Conservation (phyloP, 2,113 vertebrate species). For the Nesoenas mayeri region DNA sequence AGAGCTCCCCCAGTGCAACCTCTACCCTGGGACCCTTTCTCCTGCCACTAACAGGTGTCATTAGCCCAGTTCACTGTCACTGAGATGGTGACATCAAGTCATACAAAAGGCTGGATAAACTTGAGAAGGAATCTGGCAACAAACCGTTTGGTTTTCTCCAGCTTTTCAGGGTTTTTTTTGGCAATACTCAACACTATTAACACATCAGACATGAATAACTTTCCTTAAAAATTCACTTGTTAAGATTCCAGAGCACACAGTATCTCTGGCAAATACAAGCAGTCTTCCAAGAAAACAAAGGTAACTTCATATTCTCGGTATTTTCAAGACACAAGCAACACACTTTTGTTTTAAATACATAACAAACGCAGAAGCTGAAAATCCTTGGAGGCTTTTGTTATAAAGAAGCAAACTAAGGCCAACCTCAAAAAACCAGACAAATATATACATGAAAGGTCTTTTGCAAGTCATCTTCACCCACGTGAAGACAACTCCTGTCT, state of each 20-base stretch:
- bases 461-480: not conserved
- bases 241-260: not conserved
- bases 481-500: not conserved
- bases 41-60: not conserved
- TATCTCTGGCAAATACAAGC: not conserved
- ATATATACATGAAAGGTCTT: not conserved
- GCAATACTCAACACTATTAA: not conserved
- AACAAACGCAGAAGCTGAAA: not conserved
- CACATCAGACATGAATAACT: not conserved
- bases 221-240: not conserved
- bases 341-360: not conserved
- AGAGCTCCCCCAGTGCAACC: not conserved
- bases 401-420: not conserved
- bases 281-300: not conserved
- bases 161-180: not conserved
- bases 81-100: not conserved
- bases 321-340: not conserved
- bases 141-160: not conserved
- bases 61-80: not conserved
- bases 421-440: not conserved
- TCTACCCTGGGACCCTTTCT: not conserved
- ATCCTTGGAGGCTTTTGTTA: not conserved
- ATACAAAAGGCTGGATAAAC: not conserved
- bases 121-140: not conserved
- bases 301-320: fast-evolving